phyloP scores from a whole-genome alignment of 2,888 invertebrate species.

The Unio delphinus region DNA sequence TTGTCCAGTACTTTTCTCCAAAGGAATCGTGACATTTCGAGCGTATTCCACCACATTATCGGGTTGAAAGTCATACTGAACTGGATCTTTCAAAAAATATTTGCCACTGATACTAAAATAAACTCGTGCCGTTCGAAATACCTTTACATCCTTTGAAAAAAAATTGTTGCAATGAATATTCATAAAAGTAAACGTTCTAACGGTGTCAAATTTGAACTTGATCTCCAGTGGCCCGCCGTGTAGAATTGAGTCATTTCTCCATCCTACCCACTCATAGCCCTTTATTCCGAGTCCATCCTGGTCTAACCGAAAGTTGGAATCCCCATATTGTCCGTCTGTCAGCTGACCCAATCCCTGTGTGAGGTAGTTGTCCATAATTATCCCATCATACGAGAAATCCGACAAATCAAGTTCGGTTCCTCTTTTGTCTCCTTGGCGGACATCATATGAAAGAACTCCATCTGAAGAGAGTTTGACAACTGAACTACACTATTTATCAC shows the following conservation, averaged over 20 bases:
- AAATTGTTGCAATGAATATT: slow-evolving; percentile 89
- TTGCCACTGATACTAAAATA: slow-evolving; percentile 85
- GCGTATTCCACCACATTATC: slow-evolving; percentile 87
- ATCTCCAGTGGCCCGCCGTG: slow-evolving; percentile 80
- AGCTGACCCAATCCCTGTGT: slow-evolving; percentile 87
- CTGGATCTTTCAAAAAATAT: slow-evolving; percentile 83
- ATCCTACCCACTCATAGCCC: slow-evolving; percentile 93
- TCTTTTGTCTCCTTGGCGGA: slow-evolving; percentile 90
- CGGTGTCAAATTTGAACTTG: slow-evolving; percentile 88
- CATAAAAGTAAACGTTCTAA: slow-evolving; percentile 88
- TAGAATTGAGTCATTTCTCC: slow-evolving; percentile 80
- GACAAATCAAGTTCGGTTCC: slow-evolving; percentile 86
- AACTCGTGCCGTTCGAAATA: slow-evolving; percentile 84
- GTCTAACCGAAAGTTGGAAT: slow-evolving; percentile 81
- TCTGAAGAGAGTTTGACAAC: slow-evolving; percentile 74
- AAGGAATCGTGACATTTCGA: slow-evolving; percentile 85
- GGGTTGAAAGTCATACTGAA: slow-evolving; percentile 78
- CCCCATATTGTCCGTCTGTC: slow-evolving; percentile 84
- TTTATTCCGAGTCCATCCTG: slow-evolving; percentile 77
- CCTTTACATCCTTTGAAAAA: slow-evolving; percentile 87
- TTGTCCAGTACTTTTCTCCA: slow-evolving; percentile 85
- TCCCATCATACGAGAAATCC: slow-evolving; percentile 89
- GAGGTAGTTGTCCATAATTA: slow-evolving; percentile 74
- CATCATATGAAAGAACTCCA: slow-evolving; percentile 87
- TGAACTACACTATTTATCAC: not conserved